Base-by-base conservation (phyloP, 2,797 vertebrate species). In the Phrynocephalus forsythii region DNA sequence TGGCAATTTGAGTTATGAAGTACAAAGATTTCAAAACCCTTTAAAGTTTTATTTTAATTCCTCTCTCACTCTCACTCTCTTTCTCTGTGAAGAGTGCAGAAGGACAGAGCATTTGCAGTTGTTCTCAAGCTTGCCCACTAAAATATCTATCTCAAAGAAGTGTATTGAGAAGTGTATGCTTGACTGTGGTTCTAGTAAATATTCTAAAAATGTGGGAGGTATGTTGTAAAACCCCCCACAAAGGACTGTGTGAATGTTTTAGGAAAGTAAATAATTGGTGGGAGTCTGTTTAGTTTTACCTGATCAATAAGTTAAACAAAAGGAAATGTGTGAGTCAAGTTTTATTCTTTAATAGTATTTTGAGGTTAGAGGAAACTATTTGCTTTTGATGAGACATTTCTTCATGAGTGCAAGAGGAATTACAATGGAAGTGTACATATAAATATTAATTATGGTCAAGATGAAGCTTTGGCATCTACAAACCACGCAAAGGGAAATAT, bases 1-100 rank as follows among this genome's bases (percentile, higher is more conserved):
- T 63, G 90, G 26, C 69, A 76, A 38, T 85, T 68, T 81, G 90
- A 89, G 67, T 85, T 84, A 1, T 63, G n/a, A 85, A 86, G 4
- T 71, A 85, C 79, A 89, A 91, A 85, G 79, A 30, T 16, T 48
- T 72, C 68, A 66, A 87, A 26, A 83, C 86, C 1, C 28, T 87
- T 28, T 89, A 91, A 81, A 75, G 56, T 33, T 38, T 48, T 81
- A 6, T 63, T 63, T 63, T 20, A 3, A 63, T 20, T 5, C 20
- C 60, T 63, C 18, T 63, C 60, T 18, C 18, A 5, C 18, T 63
- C 60, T 63, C 18, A 15, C 60, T 63, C 16, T 63, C 60, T 16
- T 11, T 52, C 52, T 63, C 16, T 75, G 50, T 52, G 0, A 72
- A 90, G 26, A 86, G 26, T 26, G 18, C 13, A 50, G 87, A 87